Percentiles rank a stretch among this genome's conserved stretches.
Evolutionary conservation across 2,113 vertebrate species (phyloP).

Genomic region (Craseonycteris thonglongyai): DNA sequence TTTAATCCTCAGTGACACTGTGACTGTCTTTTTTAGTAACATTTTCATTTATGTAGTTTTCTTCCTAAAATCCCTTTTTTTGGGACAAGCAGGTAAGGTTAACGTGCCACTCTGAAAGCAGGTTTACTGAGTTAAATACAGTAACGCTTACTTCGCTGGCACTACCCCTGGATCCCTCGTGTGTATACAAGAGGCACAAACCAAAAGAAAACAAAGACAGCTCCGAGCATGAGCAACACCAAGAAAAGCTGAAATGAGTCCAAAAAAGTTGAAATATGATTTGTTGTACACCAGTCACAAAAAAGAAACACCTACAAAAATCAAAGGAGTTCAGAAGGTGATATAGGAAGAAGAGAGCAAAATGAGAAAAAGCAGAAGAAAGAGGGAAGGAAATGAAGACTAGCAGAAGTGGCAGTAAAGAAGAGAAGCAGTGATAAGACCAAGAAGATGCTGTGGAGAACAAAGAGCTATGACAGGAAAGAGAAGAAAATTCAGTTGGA

Average conservation of each 20-base stretch:
- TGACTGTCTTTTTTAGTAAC: neutral
- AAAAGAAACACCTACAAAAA: slow-evolving; percentile 4
- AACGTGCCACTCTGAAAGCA: neutral
- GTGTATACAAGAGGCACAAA: neutral
- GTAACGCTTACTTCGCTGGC: neutral
- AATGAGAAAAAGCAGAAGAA: neutral
- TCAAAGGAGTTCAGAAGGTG: neutral
- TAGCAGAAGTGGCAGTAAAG: neutral
- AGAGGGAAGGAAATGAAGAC: neutral
- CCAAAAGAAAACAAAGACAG: neutral
- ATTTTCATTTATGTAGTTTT: neutral
- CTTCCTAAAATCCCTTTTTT: neutral
- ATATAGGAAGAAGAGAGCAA: neutral
- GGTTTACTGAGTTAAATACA: neutral
- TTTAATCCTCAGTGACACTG: neutral
- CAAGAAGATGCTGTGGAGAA: neutral
- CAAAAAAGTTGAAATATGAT: neutral
- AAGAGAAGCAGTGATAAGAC: neutral
- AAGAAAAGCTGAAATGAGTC: neutral
- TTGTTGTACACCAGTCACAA: neutral
- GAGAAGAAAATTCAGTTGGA: neutral
- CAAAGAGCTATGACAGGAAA: neutral
- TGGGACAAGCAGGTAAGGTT: neutral
- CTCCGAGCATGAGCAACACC: neutral
- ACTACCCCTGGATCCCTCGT: neutral